Evolutionary conservation across 2,888 invertebrate genomes (phyloP).

Genomic region (Mongoloraphidia duomilia): DNA sequence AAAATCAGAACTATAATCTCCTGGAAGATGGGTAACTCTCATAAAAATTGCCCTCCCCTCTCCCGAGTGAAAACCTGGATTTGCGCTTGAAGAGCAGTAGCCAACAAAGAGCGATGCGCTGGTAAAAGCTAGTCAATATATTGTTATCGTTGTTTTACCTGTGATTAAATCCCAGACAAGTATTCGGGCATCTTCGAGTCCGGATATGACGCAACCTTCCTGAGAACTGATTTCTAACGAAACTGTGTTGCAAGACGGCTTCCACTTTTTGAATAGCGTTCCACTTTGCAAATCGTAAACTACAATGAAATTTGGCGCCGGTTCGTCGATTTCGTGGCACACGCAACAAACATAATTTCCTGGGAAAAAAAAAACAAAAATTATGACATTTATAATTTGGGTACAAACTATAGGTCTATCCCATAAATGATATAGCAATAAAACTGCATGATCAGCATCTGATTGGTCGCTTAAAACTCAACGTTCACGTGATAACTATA

Average conservation of each 20-base stretch:
- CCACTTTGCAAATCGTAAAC: slow-evolving; percentile 84
- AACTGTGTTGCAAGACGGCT: slow-evolving; percentile 68
- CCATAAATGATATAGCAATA: too few relatives aligned
- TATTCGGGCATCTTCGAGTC: slow-evolving; percentile 67
- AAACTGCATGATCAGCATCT: too few relatives aligned
- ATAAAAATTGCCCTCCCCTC: too few relatives aligned
- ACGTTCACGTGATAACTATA: too few relatives aligned
- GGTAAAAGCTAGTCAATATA: slow-evolving; percentile 1
- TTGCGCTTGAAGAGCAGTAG: too few relatives aligned
- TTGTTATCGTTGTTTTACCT: slow-evolving; percentile 29
- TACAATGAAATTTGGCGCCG: slow-evolving; percentile 76
- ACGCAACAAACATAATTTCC: slow-evolving; percentile 60
- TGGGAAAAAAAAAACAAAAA: slow-evolving; percentile 18
- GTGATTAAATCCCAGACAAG: slow-evolving; percentile 78
- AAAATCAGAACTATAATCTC: too few relatives aligned
- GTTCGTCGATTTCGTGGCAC: slow-evolving; percentile 55
- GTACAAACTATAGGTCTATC: too few relatives aligned
- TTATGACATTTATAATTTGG: too few relatives aligned
- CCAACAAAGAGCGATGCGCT: too few relatives aligned
- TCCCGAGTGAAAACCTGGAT: too few relatives aligned
- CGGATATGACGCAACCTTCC: slow-evolving; percentile 71
- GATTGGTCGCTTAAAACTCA: too few relatives aligned
- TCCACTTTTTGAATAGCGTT: slow-evolving; percentile 84
- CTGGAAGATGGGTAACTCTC: too few relatives aligned
- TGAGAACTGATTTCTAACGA: slow-evolving; percentile 75